A percentile compares a stretch with the other conserved stretches of the same genome.
These are phyloP conservation scores for Neocrepidodera transversa DNA, from an alignment of 2,888 invertebrate genomes.

Conservation along the genomic window DNA sequence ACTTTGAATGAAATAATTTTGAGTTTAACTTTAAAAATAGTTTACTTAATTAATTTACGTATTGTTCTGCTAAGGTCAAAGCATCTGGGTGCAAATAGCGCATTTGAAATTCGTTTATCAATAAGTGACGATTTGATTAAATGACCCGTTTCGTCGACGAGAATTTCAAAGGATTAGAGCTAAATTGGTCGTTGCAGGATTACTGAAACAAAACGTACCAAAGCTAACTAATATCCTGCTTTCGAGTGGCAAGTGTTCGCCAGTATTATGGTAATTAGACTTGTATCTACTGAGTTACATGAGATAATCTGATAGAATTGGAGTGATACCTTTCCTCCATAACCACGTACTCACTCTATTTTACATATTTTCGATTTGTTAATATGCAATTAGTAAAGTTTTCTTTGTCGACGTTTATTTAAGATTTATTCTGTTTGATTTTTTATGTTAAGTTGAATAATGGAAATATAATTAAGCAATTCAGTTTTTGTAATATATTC, in stretches of 20 bases:
- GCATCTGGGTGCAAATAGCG: background rate
- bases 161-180: constrained; percentile 18
- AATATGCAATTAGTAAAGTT: too few species aligned
- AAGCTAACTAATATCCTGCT: constrained; percentile 50
- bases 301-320: constrained; percentile 41
- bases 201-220: constrained; percentile 44
- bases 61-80: too few species aligned
- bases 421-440: too few species aligned
- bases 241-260: constrained; percentile 45
- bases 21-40: too few species aligned
- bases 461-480: too few species aligned
- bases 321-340: constrained; percentile 11
- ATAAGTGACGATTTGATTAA: constrained; percentile 25
- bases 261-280: constrained; percentile 47
- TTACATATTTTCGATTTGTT: constrained; percentile 25
- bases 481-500: too few species aligned
- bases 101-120: constrained; percentile 9
- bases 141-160: constrained; percentile 10
- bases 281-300: constrained; percentile 43
- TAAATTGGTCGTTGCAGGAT: constrained; percentile 29
- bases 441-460: too few species aligned
- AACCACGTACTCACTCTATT: constrained; percentile 10
- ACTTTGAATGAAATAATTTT: too few species aligned
- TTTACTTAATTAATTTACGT: too few species aligned
- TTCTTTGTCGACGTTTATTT: too few species aligned